Conservation (phyloP, 2,797 vertebrate genomes). For the Pyrocephalus nanus region DNA sequence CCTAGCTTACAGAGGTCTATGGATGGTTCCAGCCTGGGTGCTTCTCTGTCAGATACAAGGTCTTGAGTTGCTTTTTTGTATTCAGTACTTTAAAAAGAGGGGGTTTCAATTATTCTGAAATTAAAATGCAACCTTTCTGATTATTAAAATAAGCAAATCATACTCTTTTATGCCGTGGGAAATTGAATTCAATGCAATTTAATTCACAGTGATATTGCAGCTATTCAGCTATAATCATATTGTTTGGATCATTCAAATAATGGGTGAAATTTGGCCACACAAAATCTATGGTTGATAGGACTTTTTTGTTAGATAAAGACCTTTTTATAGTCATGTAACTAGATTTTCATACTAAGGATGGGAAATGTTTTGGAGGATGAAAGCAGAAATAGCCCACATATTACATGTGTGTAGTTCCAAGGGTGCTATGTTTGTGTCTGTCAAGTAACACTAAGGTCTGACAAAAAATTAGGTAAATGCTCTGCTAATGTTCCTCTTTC, state of each 20-base stretch:
- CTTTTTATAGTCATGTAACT: not conserved
- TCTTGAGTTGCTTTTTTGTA: constrained; percentile 73
- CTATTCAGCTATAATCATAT: not conserved
- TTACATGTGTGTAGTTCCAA: not conserved
- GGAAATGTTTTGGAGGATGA: not conserved
- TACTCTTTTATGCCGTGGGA: not conserved
- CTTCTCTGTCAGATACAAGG: constrained; percentile 88
- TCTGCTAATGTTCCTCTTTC: not conserved
- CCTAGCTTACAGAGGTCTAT: constrained; percentile 76
- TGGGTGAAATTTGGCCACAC: not conserved
- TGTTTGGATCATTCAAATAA: not conserved
- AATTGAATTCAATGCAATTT: not conserved
- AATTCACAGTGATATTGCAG: not conserved
- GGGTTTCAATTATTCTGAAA: not conserved
- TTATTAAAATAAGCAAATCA: not conserved
- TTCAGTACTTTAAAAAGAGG: not conserved
- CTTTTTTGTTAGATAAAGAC: not conserved
- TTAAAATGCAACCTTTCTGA: not conserved
- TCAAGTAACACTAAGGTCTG: not conserved
- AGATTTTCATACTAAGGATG: not conserved
- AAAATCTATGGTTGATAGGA: not conserved
- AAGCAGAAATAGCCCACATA: not conserved
- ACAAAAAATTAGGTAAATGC: not conserved
- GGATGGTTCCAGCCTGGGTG: constrained; percentile 77
- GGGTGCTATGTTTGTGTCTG: not conserved